These are phyloP conservation scores for Cuculus canorus DNA, from an alignment of 2,797 vertebrate species.

Conservation along the genomic window DNA sequence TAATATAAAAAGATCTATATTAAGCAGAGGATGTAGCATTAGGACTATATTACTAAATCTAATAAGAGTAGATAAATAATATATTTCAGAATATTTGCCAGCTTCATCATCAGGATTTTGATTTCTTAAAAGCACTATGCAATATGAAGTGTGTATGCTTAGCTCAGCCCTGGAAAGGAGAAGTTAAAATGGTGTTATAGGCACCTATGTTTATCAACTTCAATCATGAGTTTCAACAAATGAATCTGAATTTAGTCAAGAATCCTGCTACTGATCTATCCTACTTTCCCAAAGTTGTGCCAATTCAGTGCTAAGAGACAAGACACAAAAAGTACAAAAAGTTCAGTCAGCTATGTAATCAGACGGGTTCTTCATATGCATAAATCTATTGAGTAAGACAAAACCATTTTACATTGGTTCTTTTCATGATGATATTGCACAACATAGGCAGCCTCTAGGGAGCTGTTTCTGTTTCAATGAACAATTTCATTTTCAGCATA, in stretches of 20 bases:
- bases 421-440: neutral
- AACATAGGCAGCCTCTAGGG: neutral
- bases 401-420: neutral
- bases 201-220: neutral
- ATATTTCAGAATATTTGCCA: neutral
- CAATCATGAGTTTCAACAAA: neutral
- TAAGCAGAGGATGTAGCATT: neutral
- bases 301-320: neutral
- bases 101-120: neutral
- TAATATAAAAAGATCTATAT: neutral
- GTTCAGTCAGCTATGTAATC: neutral
- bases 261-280: neutral
- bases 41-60: neutral
- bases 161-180: neutral
- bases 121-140: neutral
- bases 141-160: neutral
- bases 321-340: neutral
- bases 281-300: neutral
- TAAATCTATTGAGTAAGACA: neutral
- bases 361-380: neutral
- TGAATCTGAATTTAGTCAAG: neutral
- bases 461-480: neutral
- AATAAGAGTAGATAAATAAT: neutral
- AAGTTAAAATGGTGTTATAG: neutral
- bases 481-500: slow-evolving; percentile 23